A percentile compares a stretch with the other conserved stretches of the same genome.
Conservation (phyloP, 2,797 vertebrate genomes). For the Protonibea diacanthus region DNA sequence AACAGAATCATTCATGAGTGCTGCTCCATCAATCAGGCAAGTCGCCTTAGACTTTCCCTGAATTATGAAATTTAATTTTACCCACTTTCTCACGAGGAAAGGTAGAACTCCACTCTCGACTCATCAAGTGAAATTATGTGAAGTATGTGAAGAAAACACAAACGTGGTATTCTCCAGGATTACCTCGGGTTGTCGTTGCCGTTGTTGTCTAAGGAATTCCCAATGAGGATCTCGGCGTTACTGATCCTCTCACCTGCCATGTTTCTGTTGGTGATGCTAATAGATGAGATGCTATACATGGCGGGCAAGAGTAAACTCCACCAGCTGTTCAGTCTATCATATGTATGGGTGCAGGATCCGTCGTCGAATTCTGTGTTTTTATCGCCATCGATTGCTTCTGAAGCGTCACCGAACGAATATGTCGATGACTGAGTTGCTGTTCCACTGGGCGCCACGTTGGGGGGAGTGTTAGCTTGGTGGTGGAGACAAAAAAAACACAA, state of each 20-base stretch:
- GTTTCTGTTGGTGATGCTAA: slow-evolving; percentile 23
- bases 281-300: neutral
- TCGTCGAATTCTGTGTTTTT: accelerated
- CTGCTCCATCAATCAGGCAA: no score
- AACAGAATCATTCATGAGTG: no score
- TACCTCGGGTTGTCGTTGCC: slow-evolving; percentile 19
- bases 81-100: no score
- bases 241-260: accelerated
- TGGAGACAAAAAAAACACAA: neutral
- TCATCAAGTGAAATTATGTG: no score
- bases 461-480: neutral
- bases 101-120: no score
- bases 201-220: slow-evolving; percentile 1
- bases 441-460: neutral
- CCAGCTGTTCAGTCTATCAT: accelerated
- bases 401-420: accelerated
- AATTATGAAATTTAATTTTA: no score
- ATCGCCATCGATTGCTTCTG: neutral
- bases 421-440: slow-evolving; percentile 9
- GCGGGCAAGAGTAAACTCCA: slow-evolving; percentile 6
- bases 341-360: neutral
- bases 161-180: no score
- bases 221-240: neutral
- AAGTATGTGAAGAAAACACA: no score
- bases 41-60: no score